A percentile compares a stretch with the other conserved stretches of the same genome.
Evolutionary conservation across 1,140 invertebrate genomes (phyloP).

Genomic region (Lasaia peninsularis): DNA sequence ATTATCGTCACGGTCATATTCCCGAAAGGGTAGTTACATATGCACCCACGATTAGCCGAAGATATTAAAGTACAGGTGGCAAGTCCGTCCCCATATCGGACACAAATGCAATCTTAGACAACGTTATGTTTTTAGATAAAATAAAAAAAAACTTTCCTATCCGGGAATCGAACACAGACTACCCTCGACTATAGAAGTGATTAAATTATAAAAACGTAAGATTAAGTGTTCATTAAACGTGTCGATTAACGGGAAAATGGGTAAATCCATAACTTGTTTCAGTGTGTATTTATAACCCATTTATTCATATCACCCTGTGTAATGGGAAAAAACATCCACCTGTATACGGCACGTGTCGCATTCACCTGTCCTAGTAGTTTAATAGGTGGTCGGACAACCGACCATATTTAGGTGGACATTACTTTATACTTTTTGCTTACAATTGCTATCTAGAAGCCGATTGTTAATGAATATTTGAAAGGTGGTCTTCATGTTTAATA

Average conservation of each 20-base stretch:
- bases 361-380: slow-evolving; percentile 56
- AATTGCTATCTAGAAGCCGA: background rate
- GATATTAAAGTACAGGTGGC: too few species aligned
- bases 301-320: slow-evolving; percentile 6
- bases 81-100: too few species aligned
- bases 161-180: too few species aligned
- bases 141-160: too few species aligned
- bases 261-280: slow-evolving; percentile 4
- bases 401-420: slow-evolving; percentile 28
- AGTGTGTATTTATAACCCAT: slow-evolving; percentile 8
- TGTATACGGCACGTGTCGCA: slow-evolving; percentile 45
- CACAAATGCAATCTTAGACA: too few species aligned
- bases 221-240: background rate
- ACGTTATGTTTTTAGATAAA: too few species aligned
- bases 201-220: background rate
- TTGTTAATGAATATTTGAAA: too few species aligned
- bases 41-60: too few species aligned
- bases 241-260: background rate
- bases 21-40: too few species aligned
- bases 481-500: too few species aligned
- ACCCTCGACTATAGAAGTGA: too few species aligned
- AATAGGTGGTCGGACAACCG: slow-evolving; percentile 28
- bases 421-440: slow-evolving; percentile 43
- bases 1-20: too few species aligned
- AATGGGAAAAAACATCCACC: slow-evolving; percentile 34